phyloP scores from a whole-genome alignment of 1,140 invertebrate species.

The Phocides pigmalion region DNA sequence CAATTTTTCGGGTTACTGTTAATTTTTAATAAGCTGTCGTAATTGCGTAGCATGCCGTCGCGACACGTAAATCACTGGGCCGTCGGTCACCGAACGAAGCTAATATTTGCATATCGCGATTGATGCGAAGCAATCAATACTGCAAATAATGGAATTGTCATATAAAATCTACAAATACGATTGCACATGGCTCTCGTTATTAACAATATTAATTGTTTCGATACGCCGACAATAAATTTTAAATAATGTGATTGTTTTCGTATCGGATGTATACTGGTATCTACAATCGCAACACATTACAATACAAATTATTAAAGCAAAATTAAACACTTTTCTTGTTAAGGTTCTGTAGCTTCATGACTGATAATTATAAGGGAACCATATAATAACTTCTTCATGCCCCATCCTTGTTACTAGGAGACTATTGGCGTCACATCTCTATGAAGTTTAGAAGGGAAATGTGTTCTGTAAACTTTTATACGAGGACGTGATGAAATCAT shows the following conservation, averaged over 20 bases:
- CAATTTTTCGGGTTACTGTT: constrained; percentile 47
- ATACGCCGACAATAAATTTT: constrained; percentile 31
- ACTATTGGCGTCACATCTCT: too few species aligned
- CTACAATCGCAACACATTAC: background rate
- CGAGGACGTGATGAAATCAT: too few species aligned
- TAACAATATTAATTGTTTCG: constrained; percentile 64
- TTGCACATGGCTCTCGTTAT: constrained; percentile 62
- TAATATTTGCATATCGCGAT: constrained; percentile 83
- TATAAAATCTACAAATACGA: constrained; percentile 76
- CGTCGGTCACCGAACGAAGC: constrained; percentile 66
- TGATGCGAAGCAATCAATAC: constrained; percentile 82
- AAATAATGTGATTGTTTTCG: constrained; percentile 41
- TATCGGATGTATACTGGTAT: constrained; percentile 23
- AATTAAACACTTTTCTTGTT: background rate
- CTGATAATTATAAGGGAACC: too few species aligned
- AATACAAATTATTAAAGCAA: background rate
- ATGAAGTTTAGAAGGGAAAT: too few species aligned
- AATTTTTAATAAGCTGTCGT: constrained; percentile 79
- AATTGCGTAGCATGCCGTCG: constrained; percentile 76
- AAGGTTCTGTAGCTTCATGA: background rate
- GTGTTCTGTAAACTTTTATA: too few species aligned
- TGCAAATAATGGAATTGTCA: constrained; percentile 80
- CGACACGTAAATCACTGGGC: constrained; percentile 71
- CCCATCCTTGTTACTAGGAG: too few species aligned
- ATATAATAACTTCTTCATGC: too few species aligned